Evolutionary conservation across 2,113 vertebrate species (phyloP).

Genomic region (Eclectus roratus): DNA sequence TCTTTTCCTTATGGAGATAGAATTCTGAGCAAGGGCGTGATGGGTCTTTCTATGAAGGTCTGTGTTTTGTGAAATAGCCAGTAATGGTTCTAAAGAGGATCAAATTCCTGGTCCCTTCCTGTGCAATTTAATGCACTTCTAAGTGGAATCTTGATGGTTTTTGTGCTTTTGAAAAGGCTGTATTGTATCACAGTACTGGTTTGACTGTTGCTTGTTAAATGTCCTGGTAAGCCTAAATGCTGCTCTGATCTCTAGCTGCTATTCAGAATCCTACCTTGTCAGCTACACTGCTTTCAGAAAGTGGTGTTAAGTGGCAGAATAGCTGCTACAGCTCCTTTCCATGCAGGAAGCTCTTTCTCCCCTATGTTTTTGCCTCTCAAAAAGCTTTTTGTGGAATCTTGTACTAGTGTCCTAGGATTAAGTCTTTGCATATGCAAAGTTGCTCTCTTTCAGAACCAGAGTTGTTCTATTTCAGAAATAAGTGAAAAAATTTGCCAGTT

Average conservation of each 20-base stretch:
- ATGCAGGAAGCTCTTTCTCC: background rate
- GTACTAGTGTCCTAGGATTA: background rate
- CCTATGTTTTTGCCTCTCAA: background rate
- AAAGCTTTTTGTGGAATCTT: background rate
- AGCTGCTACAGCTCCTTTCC: background rate
- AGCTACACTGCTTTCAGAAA: background rate
- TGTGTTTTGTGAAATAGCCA: background rate
- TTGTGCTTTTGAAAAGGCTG: background rate
- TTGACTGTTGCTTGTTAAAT: background rate
- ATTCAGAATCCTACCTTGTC: background rate
- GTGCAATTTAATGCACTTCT: background rate
- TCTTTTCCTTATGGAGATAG: background rate
- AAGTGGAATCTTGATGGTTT: background rate
- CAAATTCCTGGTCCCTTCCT: background rate
- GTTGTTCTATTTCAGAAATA: background rate
- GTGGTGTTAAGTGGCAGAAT: background rate
- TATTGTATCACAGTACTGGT: background rate
- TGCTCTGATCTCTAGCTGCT: background rate
- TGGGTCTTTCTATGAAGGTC: background rate
- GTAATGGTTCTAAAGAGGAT: background rate
- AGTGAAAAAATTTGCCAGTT: background rate
- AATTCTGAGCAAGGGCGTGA: background rate
- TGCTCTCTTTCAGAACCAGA: background rate
- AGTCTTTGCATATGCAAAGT: background rate
- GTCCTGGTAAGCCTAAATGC: background rate